phyloP scores from a whole-genome alignment of 2,113 vertebrate species.

The Silurus meridionalis region DNA sequence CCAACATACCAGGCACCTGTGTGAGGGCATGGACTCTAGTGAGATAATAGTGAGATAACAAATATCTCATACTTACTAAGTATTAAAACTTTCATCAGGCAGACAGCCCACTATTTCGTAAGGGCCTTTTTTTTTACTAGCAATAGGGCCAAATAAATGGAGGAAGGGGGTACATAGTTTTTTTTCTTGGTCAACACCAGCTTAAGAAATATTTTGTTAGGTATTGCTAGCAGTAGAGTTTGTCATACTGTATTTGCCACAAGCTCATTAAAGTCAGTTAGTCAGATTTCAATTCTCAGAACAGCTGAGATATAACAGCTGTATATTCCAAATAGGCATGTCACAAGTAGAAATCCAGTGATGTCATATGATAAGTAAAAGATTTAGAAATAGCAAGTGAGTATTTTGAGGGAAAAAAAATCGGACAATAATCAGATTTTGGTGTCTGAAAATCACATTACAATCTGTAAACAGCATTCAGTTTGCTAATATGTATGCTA shows the following conservation, averaged over 20 bases:
- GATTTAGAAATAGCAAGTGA: background rate
- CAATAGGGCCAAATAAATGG: background rate
- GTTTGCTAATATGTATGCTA: background rate
- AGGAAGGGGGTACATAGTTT: background rate
- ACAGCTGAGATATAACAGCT: background rate
- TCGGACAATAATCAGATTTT: background rate
- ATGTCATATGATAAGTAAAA: background rate
- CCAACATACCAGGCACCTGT: constrained; percentile 47
- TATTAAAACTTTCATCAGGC: constrained; percentile 7
- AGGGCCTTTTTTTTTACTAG: constrained; percentile 10
- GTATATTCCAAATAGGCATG: background rate
- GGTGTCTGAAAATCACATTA: background rate
- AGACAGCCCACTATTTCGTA: background rate
- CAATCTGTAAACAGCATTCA: background rate
- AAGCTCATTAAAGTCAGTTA: background rate
- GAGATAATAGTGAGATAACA: constrained; percentile 29
- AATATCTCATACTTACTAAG: constrained; percentile 24
- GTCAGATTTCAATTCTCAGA: constrained; percentile 1
- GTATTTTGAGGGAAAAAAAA: background rate
- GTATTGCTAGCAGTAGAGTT: constrained; percentile 14
- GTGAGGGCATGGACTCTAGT: constrained; percentile 18
- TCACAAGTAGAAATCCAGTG: background rate
- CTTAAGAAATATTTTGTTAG: constrained; percentile 19
- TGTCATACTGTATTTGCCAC: constrained; percentile 32
- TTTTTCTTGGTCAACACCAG: constrained; percentile 23